Percentiles rank a stretch among this genome's conserved stretches.
Evolutionary conservation across 2,797 vertebrate species (phyloP).

Genomic region (Sebastes diploproa): DNA sequence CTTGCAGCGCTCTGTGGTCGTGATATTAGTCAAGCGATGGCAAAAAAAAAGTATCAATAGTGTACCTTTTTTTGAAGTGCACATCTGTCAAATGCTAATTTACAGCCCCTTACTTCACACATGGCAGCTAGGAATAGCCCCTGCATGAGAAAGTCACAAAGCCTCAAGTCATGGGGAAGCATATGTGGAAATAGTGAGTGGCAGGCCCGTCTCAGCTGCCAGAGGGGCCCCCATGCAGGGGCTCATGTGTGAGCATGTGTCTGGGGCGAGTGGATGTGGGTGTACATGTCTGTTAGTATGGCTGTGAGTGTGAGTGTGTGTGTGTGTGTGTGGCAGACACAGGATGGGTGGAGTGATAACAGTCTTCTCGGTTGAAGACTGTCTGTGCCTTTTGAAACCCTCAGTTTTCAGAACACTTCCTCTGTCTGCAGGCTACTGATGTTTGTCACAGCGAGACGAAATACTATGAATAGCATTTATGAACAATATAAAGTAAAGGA

Average conservation of each 20-base stretch:
- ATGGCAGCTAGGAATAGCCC: constrained; percentile 36
- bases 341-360: constrained; percentile 73
- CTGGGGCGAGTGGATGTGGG: constrained; percentile 19
- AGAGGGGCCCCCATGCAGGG: constrained; percentile 25
- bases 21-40: background rate
- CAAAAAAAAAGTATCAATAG: background rate
- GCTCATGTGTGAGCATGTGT: constrained; percentile 37
- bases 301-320: constrained; percentile 15
- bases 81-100: constrained; percentile 12
- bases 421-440: constrained; percentile 52
- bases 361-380: constrained; percentile 52
- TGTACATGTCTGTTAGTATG: constrained; percentile 27
- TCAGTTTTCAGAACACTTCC: constrained; percentile 65
- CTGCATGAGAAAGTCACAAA: constrained; percentile 54
- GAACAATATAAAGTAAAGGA: background rate
- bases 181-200: constrained; percentile 46
- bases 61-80: constrained; percentile 1
- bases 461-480: background rate
- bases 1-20: background rate
- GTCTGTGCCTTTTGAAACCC: constrained; percentile 62
- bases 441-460: constrained; percentile 25
- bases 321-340: constrained; percentile 51
- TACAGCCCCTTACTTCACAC: constrained; percentile 23
- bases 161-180: constrained; percentile 48
- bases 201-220: constrained; percentile 49